Evolutionary conservation across 2,797 vertebrate species (phyloP), one percentile per base, ranked within the genome.

Genomic region (Halcyon leucocephala): DNA sequence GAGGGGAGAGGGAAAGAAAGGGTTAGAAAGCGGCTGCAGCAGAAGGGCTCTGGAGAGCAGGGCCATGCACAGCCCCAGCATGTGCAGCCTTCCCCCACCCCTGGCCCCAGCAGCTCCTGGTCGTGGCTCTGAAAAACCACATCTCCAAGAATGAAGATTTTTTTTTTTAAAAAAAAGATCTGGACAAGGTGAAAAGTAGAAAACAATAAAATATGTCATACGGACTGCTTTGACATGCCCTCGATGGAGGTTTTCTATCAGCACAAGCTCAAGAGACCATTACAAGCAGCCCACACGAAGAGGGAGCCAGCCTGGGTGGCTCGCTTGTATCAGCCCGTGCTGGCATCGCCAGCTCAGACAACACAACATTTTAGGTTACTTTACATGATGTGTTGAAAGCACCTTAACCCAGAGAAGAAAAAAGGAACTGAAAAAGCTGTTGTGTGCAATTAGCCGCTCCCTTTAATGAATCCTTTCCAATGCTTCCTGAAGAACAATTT

Each of bases 391-490:
- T 48, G 24, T 44, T 82, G 41, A 69, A 94, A 93, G 42, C 21
- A 29, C 49, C 51, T 85, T 51, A 57, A 29, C 13, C 42, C 37
- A 73, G 25, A 64, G 29, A 82, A 49, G 20, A 49, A 49, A 52
- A 73, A 52, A 33, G 9, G 39, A 86, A 82, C 88, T 7, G 7
- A 71, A 87, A 85, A 70, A 83, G 60, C 71, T 72, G 49, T 12
- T 61, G 65, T 11, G 37, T 37, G 41, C 22, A 89, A 95, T 95
- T 61, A 89, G 72, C 94, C 87, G 57, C 81, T 86, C 69, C 42
- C 28, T 96, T 96, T 91, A 84, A 94, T 85, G 73, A 95, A 61
- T 41, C 65, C 51, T 60, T 93, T 85, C 85, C 87, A 51, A 54
- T 2, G 3, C 22, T 93, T 71, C 73, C 35, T 14, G 25, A 64